These are phyloP conservation scores for Dyspetes luteomarginatus DNA, from an alignment of 2,888 invertebrate species.

Conservation along the genomic window DNA sequence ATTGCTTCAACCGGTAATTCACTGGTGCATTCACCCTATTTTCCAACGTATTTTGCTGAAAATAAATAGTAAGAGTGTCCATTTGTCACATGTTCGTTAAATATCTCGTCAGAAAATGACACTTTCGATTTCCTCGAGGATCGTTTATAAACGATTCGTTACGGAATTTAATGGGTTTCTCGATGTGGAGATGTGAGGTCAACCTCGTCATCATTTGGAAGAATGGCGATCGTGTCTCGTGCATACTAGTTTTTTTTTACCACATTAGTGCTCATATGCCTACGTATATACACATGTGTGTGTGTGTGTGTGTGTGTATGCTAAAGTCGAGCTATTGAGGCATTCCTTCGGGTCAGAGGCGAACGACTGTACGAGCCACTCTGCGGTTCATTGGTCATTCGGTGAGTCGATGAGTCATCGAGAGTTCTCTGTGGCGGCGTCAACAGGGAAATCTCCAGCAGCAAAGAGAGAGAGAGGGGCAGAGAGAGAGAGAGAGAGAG, in stretches of 20 bases:
- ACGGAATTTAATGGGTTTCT: slow-evolving; percentile 10
- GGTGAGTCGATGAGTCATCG: slow-evolving; percentile 78
- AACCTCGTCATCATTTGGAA: slow-evolving; percentile 20
- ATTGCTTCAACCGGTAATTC: too few relatives aligned
- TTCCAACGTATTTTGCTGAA: too few relatives aligned
- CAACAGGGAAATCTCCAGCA: slow-evolving; percentile 44
- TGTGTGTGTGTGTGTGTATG: background rate
- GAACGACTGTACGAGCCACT: slow-evolving; percentile 62
- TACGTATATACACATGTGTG: background rate
- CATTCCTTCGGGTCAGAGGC: slow-evolving; percentile 65
- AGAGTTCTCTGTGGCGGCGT: slow-evolving; percentile 23
- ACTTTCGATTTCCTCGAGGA: slow-evolving; percentile 48
- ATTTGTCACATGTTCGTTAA: background rate
- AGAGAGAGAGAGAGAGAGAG: background rate
- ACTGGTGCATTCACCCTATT: too few relatives aligned
- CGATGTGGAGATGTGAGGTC: slow-evolving; percentile 24
- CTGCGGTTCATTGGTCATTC: slow-evolving; percentile 77
- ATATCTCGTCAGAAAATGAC: background rate
- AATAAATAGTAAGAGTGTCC: background rate
- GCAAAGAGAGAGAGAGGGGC: slow-evolving; percentile 19
- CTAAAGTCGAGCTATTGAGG: slow-evolving; percentile 24
- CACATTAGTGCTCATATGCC: background rate
- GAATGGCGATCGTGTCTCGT: slow-evolving; percentile 2
- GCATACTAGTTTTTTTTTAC: background rate
- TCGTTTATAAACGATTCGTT: slow-evolving; percentile 2